phyloP scores from a whole-genome alignment of 1,140 invertebrate species.

The Tetranychus urticae region DNA sequence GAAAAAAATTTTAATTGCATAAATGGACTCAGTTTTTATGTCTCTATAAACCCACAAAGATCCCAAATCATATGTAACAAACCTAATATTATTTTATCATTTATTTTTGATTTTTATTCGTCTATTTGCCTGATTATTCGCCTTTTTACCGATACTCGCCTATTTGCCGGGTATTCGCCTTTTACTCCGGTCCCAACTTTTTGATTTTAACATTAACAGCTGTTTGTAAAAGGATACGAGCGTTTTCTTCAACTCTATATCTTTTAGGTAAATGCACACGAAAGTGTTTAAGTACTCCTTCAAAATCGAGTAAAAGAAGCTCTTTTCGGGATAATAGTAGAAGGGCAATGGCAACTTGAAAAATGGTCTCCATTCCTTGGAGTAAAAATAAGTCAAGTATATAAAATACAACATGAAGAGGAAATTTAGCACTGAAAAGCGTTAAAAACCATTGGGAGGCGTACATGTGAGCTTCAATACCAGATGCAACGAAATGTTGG shows the following conservation, averaged over 20 bases:
- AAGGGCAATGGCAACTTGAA: constrained; percentile 80
- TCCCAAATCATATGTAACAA: too few species aligned
- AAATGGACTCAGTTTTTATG: too few species aligned
- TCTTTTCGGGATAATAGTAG: constrained; percentile 68
- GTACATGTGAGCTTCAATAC: constrained; percentile 95
- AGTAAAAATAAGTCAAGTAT: constrained; percentile 81
- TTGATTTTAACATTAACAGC: constrained; percentile 65
- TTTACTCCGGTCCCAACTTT: too few species aligned
- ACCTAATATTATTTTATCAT: too few species aligned
- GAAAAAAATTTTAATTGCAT: too few species aligned
- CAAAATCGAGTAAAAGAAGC: constrained; percentile 82
- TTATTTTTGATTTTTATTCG: too few species aligned
- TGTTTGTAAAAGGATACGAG: constrained; percentile 61
- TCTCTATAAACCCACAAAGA: too few species aligned
- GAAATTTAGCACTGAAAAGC: constrained; percentile 92
- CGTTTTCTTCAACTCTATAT: constrained; percentile 68
- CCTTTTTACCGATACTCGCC: too few species aligned
- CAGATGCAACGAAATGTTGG: constrained; percentile 57
- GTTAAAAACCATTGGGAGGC: constrained; percentile 99
- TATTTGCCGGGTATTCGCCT: too few species aligned
- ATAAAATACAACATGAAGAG: constrained; percentile 85
- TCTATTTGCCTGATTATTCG: too few species aligned
- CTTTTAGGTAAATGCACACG: constrained; percentile 87
- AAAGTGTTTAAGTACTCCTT: constrained; percentile 72
- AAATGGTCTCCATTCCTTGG: constrained; percentile 66